Percentiles rank a stretch among this genome's conserved stretches.
These are phyloP conservation scores for Trichonephila clavata DNA, from an alignment of 1,140 invertebrate genomes.

Conservation along the genomic window DNA sequence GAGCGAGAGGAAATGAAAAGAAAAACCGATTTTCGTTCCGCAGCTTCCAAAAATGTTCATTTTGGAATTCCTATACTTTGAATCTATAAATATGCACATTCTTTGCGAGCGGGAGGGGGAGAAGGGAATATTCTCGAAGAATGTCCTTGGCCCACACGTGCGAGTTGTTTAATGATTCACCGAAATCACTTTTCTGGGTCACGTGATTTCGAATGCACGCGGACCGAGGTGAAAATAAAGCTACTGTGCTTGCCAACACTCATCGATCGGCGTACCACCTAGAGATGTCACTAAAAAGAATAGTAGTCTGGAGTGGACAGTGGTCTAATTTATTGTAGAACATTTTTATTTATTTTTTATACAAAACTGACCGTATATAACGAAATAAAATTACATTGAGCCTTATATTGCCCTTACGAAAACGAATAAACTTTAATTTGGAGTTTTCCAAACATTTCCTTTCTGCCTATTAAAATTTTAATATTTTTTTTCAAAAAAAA, in stretches of 20 bases:
- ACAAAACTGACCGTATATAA: too few species aligned
- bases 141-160: slow-evolving; percentile 14
- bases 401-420: too few species aligned
- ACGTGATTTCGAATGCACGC: neutral
- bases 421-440: too few species aligned
- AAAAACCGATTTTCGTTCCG: slow-evolving; percentile 5
- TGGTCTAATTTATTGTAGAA: neutral
- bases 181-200: slow-evolving; percentile 7
- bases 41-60: neutral
- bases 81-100: slow-evolving; percentile 28
- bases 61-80: neutral
- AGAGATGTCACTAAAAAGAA: neutral
- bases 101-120: neutral
- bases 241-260: neutral
- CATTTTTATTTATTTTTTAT: neutral
- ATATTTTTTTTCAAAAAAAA: too few species aligned
- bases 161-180: neutral
- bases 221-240: neutral
- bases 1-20: neutral
- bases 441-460: too few species aligned
- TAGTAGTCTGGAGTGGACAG: neutral
- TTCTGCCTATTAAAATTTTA: too few species aligned
- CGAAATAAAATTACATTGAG: too few species aligned
- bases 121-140: neutral
- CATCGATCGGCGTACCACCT: neutral